Conservation (phyloP, 2,888 invertebrate species). For the Ecliptopera silaceata region DNA sequence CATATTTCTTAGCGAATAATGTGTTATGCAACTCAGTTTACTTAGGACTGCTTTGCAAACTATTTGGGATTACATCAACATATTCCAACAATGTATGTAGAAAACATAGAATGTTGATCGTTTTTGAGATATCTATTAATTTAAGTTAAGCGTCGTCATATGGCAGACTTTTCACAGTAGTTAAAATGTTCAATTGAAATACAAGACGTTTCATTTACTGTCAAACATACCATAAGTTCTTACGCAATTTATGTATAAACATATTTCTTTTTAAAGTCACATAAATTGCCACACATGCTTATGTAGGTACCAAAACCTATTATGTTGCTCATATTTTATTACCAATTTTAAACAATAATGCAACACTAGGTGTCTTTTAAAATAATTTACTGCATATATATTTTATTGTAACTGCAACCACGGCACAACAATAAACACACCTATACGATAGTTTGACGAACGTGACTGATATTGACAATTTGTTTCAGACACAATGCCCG, state of each 20-base stretch:
- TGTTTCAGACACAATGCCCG: slow-evolving; percentile 29
- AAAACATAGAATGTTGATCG: slow-evolving; percentile 3
- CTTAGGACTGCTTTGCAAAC: slow-evolving; percentile 57
- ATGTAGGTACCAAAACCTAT: neutral
- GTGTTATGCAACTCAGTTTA: slow-evolving; percentile 71
- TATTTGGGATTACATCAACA: slow-evolving; percentile 23
- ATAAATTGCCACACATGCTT: neutral
- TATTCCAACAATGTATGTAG: neutral
- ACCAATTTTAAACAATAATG: slow-evolving; percentile 20
- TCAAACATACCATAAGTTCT: neutral
- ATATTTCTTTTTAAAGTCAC: neutral
- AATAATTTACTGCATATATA: slow-evolving; percentile 20
- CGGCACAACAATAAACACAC: slow-evolving; percentile 19
- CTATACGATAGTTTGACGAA: slow-evolving; percentile 27
- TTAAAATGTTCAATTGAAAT: neutral
- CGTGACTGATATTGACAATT: slow-evolving; percentile 35
- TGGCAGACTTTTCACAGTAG: too few species aligned
- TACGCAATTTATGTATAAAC: neutral
- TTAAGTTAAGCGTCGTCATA: too few species aligned
- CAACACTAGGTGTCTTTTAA: slow-evolving; percentile 6
- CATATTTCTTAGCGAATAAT: slow-evolving; percentile 72
- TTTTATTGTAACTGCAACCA: slow-evolving; percentile 13
- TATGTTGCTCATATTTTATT: slow-evolving; percentile 11
- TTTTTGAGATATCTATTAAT: too few species aligned
- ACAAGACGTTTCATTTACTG: neutral